Evolutionary conservation across 2,113 vertebrate species (phyloP).

Genomic region (Prochilodus magdalenae): DNA sequence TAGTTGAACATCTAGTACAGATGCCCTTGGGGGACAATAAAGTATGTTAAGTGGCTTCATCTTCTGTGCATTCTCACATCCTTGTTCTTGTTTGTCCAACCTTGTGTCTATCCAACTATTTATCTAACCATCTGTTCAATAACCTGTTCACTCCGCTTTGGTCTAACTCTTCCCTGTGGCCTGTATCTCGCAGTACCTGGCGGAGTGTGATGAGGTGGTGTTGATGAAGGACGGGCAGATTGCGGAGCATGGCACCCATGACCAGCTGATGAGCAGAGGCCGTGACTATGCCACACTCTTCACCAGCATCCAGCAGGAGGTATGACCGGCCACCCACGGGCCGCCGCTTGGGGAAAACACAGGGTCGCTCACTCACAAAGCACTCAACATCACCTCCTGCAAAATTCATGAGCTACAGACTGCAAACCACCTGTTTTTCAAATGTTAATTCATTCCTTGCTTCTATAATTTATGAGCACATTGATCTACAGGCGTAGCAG

Average conservation of each 20-base stretch:
- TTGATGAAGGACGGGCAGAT: constrained; percentile 84
- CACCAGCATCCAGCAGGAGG: constrained; percentile 79
- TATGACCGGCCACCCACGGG: constrained; percentile 60
- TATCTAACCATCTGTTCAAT: not conserved
- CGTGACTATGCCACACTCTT: constrained; percentile 78
- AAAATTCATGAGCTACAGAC: constrained; percentile 69
- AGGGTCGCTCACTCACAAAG: constrained; percentile 58
- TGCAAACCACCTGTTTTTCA: constrained; percentile 55
- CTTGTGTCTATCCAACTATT: not conserved
- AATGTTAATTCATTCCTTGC: constrained; percentile 69
- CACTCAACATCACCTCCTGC: constrained; percentile 61
- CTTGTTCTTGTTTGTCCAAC: not conserved
- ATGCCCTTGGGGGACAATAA: not conserved
- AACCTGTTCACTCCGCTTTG: not conserved
- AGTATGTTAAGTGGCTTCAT: not conserved
- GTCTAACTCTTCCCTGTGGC: not conserved
- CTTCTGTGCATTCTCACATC: not conserved
- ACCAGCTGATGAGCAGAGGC: constrained; percentile 77
- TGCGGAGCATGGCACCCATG: constrained; percentile 78
- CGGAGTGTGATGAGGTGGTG: constrained; percentile 78
- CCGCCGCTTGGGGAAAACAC: constrained; percentile 54
- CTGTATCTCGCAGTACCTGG: constrained; percentile 72
- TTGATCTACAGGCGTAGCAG: constrained; percentile 64
- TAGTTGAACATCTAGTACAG: not conserved
- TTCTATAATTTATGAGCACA: constrained; percentile 69